phyloP scores from a whole-genome alignment of 2,888 invertebrate species.

The Latrodectus hesperus region DNA sequence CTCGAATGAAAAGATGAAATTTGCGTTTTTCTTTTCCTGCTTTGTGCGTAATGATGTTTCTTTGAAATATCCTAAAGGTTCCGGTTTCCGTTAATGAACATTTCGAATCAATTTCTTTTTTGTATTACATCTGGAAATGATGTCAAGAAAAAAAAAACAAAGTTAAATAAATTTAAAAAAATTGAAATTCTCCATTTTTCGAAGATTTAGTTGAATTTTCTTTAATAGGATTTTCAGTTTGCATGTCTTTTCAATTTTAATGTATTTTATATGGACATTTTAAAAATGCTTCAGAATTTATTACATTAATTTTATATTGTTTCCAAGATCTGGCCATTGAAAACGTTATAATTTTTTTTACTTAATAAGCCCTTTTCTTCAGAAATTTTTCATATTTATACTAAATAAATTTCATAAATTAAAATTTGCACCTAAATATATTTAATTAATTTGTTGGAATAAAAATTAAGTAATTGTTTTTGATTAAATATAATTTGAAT shows the following conservation, averaged over 20 bases:
- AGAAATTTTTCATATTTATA: no score
- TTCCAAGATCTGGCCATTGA: no score
- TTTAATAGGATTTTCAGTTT: not conserved
- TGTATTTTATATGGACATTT: not conserved
- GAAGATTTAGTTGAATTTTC: not conserved
- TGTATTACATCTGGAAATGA: slow-evolving; percentile 4
- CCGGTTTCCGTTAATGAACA: slow-evolving; percentile 61
- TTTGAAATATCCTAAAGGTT: slow-evolving; percentile 28
- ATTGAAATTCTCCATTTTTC: slow-evolving; percentile 18
- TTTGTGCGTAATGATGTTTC: slow-evolving; percentile 61
- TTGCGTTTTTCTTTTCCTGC: slow-evolving; percentile 38
- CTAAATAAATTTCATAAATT: no score
- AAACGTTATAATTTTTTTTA: no score
- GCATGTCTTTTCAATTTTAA: not conserved
- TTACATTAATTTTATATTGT: no score
- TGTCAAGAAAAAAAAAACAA: slow-evolving; percentile 14
- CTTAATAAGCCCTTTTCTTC: no score
- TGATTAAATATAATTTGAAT: no score
- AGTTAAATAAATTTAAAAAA: slow-evolving; percentile 31
- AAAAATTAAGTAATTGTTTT: no score
- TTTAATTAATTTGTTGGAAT: no score
- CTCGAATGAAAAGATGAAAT: slow-evolving; percentile 47
- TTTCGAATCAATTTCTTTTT: slow-evolving; percentile 62
- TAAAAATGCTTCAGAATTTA: no score
- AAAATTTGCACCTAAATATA: no score